Conservation (phyloP, 2,113 vertebrate genomes). For the Eulacestoma nigropectus region DNA sequence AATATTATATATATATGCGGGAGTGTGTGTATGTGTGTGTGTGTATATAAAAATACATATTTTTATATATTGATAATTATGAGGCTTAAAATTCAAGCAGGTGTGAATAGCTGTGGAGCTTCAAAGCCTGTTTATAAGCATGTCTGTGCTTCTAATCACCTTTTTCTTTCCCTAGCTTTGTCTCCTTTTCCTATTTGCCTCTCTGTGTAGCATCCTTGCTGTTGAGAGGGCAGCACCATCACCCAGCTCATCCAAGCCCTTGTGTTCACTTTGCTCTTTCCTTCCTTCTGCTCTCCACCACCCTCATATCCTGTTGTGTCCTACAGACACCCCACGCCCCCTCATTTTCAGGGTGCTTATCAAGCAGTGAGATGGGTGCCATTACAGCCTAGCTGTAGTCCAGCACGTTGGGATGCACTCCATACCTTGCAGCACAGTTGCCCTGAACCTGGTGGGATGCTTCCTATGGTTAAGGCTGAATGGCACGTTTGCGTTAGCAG, state of each 20-base stretch:
- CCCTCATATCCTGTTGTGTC: background rate
- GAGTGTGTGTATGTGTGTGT: background rate
- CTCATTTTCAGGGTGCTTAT: background rate
- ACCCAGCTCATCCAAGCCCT: background rate
- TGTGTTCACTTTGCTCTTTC: background rate
- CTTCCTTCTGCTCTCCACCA: background rate
- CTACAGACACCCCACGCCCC: background rate
- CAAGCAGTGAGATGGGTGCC: background rate
- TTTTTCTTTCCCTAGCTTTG: background rate
- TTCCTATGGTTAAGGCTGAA: background rate
- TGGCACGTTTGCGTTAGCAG: background rate
- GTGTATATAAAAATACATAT: background rate
- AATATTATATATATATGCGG: background rate
- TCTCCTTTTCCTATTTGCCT: background rate
- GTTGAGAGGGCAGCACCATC: fast-evolving
- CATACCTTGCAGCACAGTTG: fast-evolving
- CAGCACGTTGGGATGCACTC: background rate
- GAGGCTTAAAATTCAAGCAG: background rate
- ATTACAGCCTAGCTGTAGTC: background rate
- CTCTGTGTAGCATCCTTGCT: background rate
- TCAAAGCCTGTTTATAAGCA: background rate
- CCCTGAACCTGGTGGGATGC: background rate
- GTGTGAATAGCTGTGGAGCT: background rate
- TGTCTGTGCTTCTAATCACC: background rate
- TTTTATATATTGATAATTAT: background rate